These are phyloP conservation scores for Choristoneura fumiferana DNA, from an alignment of 1,140 invertebrate genomes.

Conservation along the genomic window DNA sequence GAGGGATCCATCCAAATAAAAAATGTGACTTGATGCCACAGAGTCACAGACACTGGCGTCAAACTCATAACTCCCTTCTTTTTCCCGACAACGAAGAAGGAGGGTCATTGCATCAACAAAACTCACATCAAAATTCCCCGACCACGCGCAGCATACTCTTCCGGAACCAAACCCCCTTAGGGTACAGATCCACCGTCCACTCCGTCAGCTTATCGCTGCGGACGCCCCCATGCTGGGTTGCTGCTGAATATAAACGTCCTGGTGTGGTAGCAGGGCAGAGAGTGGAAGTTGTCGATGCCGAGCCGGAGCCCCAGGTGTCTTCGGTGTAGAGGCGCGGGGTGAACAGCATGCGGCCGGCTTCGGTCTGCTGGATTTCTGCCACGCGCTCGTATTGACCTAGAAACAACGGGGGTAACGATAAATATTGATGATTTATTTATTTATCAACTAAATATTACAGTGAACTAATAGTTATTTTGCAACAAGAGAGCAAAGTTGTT, in stretches of 20 bases:
- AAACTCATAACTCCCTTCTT: too few species aligned
- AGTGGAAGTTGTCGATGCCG: conserved; percentile 87
- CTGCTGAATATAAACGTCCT: conserved; percentile 87
- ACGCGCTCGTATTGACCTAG: conserved; percentile 79
- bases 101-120: too few species aligned
- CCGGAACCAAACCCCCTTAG: conserved; percentile 92
- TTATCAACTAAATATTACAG: too few species aligned
- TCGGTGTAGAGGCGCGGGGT: conserved; percentile 93
- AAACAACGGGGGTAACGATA: too few species aligned
- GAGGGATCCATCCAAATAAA: too few species aligned
- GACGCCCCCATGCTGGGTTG: conserved; percentile 40
- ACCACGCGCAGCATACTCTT: conserved; percentile 88
- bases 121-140: conserved; percentile 85
- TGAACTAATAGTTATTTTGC: too few species aligned
- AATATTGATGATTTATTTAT: too few species aligned
- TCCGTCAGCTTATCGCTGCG: conserved; percentile 81
- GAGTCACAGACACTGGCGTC: too few species aligned
- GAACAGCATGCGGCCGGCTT: conserved; percentile 84
- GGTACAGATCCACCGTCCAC: conserved; percentile 93
- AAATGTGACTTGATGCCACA: too few species aligned
- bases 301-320: conserved; percentile 85
- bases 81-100: too few species aligned
- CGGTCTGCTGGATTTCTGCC: conserved; percentile 78
- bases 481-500: too few species aligned
- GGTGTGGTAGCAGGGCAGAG: conserved; percentile 86